Evolutionary conservation across 2,888 invertebrate species (phyloP).

Genomic region (Cepaea hortensis): DNA sequence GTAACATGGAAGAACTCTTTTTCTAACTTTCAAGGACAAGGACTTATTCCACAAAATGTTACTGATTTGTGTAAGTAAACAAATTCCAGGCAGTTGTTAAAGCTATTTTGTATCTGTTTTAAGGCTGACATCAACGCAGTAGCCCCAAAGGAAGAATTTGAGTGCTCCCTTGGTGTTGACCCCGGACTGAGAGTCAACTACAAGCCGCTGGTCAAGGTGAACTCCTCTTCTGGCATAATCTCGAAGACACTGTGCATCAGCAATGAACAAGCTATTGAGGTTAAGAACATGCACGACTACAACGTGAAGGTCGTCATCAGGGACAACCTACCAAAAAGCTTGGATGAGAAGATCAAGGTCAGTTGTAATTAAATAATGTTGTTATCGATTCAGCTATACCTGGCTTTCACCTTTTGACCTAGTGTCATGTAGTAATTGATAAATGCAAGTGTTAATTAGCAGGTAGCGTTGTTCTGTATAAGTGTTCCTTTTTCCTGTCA

Average conservation of each 20-base stretch:
- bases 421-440: no score
- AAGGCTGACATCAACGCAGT: conserved; percentile 69
- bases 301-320: conserved; percentile 70
- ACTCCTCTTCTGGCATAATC: conserved; percentile 74
- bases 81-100: no score
- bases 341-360: conserved; percentile 77
- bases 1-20: no score
- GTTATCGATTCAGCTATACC: no score
- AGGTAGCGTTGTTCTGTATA: no score
- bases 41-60: no score
- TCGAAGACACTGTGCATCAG: conserved; percentile 65
- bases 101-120: background rate
- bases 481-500: no score
- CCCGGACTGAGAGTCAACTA: conserved; percentile 75
- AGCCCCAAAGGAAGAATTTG: conserved; percentile 76
- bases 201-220: conserved; percentile 72
- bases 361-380: background rate
- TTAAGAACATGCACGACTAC: conserved; percentile 75
- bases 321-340: conserved; percentile 75
- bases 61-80: no score
- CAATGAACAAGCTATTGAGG: conserved; percentile 68
- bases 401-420: no score
- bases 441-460: no score
- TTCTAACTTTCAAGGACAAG: no score
- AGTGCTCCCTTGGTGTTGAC: conserved; percentile 77